Evolutionary conservation across 2,888 invertebrate species (phyloP), one percentile per base, ranked within the genome.

Genomic region (Timema podura): DNA sequence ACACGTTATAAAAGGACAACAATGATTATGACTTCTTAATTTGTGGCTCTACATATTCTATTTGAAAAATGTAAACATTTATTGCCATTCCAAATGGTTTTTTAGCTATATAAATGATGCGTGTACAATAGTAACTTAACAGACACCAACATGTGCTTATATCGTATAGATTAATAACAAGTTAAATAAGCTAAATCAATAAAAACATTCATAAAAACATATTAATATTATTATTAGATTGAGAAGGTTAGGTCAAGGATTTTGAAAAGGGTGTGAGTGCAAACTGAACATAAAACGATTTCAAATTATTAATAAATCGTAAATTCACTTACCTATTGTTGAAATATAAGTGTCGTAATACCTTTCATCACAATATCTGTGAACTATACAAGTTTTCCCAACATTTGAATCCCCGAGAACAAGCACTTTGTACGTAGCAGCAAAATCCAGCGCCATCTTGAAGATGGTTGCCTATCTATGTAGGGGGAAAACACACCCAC

Each of bases 321-420:
- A 11, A 48, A n/a, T 11, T 48, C 48, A 83, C 89, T 89, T 82
- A 93, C 93, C 93, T 84, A 94, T 93, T 75, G 93, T 93, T 65
- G 93, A 93, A 83, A 93, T 93, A 83, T 93, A 93, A 76, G 93
- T 92, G 81, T 94, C 93, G 83, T 93, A 93, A 82, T 92, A 94
- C 78, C 92, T 87, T 82, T 94, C 93, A 81, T 93, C 93, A 81
- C 93, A 93, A 79, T 93, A 94, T 82, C 93, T 87, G 81, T 93
- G 93, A 77, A 93, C 93, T 77, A 94, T 91, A 82, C 93, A 94
- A 72, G 93, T 93, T 85, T 94, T 94, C 16, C 93, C 93, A 74
- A 94, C 93, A 84, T 93, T 93, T 68, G 93, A 93, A 84, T 94
- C 93, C 71, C 93, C 93, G 79, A 94, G 84, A 78, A 94, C 92